A percentile compares a stretch with the other conserved stretches of the same genome.
phyloP scores from a whole-genome alignment of 2,797 vertebrate genomes.

The Iguana delicatissima region DNA sequence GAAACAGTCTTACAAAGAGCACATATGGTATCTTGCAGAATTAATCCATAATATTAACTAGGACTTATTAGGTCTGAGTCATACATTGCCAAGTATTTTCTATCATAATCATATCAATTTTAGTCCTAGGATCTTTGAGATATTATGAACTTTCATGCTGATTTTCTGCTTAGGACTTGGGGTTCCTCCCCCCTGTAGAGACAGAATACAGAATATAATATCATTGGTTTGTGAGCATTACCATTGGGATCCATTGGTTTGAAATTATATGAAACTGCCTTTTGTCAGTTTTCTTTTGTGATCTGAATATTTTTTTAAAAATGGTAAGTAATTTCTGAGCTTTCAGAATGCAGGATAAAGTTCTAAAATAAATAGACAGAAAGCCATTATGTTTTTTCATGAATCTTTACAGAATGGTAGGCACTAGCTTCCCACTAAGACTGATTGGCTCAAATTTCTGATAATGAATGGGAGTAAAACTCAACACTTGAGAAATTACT shows the following conservation, averaged over 20 bases:
- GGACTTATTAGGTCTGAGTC: not conserved
- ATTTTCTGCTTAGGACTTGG: not conserved
- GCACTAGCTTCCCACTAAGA: not conserved
- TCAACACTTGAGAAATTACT: slow-evolving; percentile 15
- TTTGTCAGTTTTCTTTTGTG: not conserved
- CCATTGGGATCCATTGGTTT: not conserved
- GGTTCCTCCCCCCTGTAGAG: too few relatives aligned
- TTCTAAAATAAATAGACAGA: not conserved
- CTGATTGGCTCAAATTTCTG: not conserved
- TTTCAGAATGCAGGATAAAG: not conserved
- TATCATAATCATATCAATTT: not conserved
- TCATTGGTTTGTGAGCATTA: not conserved
- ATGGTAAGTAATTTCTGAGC: not conserved
- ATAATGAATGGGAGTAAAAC: not conserved
- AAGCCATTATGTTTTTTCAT: not conserved
- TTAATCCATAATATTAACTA: not conserved
- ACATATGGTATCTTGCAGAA: not conserved
- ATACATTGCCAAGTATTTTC: not conserved
- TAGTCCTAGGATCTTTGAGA: not conserved
- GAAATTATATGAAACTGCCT: not conserved
- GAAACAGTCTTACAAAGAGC: not conserved
- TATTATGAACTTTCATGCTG: not conserved
- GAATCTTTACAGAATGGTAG: not conserved
- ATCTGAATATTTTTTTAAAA: not conserved
- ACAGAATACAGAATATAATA: not conserved